phyloP scores from a whole-genome alignment of 2,797 vertebrate genomes.

The Gadopsis bispinosus region DNA sequence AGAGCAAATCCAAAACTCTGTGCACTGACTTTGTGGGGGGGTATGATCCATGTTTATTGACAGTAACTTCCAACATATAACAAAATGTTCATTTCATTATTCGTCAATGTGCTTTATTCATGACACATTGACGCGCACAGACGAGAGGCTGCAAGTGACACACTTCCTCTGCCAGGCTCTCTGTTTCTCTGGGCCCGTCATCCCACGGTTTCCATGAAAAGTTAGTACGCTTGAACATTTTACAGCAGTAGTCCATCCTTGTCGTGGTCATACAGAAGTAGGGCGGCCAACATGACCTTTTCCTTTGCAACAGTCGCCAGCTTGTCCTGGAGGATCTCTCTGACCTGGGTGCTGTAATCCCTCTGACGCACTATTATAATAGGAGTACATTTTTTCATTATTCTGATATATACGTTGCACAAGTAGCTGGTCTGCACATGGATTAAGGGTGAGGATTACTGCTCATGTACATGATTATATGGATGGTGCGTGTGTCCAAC shows the following conservation, averaged over 20 bases:
- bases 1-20: conserved; percentile 7
- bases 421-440: not conserved
- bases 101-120: not conserved
- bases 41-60: conserved; percentile 9
- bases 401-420: conserved; percentile 2
- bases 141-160: not conserved
- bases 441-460: conserved; percentile 15
- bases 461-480: not conserved
- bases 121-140: not conserved
- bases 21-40: not conserved
- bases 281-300: conserved; percentile 32
- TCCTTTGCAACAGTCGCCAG: conserved; percentile 19
- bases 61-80: conserved; percentile 7
- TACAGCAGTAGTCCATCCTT: not conserved
- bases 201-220: not conserved
- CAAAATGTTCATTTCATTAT: conserved; percentile 14
- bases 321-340: conserved; percentile 13
- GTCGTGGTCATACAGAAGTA: not conserved
- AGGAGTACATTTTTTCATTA: not conserved
- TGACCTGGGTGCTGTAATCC: conserved; percentile 17
- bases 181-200: not conserved
- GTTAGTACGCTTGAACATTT: not conserved
- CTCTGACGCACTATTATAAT: not conserved
- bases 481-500: not conserved
- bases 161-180: not conserved